Base-by-base conservation (phyloP, 2,797 vertebrate genomes). In the Morelia viridis region DNA sequence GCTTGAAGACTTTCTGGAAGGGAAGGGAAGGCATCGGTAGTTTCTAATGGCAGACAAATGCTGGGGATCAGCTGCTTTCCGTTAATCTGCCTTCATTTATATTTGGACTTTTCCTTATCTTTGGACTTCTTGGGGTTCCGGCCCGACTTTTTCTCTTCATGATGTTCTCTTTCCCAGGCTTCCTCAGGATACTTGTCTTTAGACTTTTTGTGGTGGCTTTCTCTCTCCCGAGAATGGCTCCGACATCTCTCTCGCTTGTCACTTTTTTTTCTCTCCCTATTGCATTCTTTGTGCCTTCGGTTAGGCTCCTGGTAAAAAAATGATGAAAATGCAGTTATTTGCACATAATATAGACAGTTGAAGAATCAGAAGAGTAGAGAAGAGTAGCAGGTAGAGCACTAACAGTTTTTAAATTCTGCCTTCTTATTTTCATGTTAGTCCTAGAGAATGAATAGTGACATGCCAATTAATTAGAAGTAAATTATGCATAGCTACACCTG, bases 91-190 rank as follows among this genome's bases (percentile, higher is more conserved):
- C 53, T 93, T 97, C 96, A 98, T 96, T 97, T 96, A 92, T 98
- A 97, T 93, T 97, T 98, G 28, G 97, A 97, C 91, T 97, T 97
- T 57, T 99, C 98, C 95, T 98, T 98, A 92, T 99, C 98, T 97
- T 97, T 98, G 46, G 98, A 97, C 94, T 97, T 98, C 96, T 97
- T 98, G 53, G 98, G 98, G 93, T 98, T 98, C 93, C 96, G 98
- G 93, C 98, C 99, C 93, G 97, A 97, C 93, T 97, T 95, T 92
- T 97, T 98, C 93, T 95, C 97, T 83, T 97, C 96, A 94, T 96
- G 24, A 24, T 46, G 97, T 90, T 98, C 95, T 94, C 97, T 97
- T 68, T 96, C 95, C 92, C 96, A 96, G 60, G 92, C 57, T 0
- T 97, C 97, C 0, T 97, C 93, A 10, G 93, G 96, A 89, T 96